These are phyloP conservation scores for Vanessa atalanta DNA, from an alignment of 1,140 invertebrate genomes.

Conservation along the genomic window DNA sequence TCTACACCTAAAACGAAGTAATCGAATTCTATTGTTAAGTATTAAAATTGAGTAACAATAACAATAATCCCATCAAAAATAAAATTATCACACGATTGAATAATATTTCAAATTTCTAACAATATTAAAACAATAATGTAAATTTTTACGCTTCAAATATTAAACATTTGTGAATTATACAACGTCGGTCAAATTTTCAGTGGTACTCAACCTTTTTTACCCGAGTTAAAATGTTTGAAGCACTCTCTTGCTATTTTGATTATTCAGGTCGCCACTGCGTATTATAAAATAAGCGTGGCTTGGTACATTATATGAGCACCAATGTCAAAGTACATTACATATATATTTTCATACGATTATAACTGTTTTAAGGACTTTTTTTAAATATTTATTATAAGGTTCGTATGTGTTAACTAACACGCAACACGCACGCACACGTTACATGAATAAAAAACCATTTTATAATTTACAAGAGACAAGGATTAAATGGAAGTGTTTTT, in stretches of 20 bases:
- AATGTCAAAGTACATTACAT: too few species aligned
- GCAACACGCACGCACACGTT: too few species aligned
- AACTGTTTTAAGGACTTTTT: not conserved
- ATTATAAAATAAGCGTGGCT: not conserved
- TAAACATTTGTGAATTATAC: conserved; percentile 1
- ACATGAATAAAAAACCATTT: too few species aligned
- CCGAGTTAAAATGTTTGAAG: not conserved
- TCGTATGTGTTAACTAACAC: not conserved
- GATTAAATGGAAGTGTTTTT: too few species aligned
- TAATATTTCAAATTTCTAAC: too few species aligned
- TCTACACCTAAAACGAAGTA: too few species aligned
- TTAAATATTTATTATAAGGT: not conserved
- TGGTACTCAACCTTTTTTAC: not conserved
- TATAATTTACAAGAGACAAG: too few species aligned
- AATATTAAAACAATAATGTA: not conserved
- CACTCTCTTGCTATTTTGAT: not conserved
- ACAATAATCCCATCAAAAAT: too few species aligned
- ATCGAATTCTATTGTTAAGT: too few species aligned
- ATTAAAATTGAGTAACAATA: too few species aligned
- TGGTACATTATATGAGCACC: too few species aligned
- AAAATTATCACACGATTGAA: too few species aligned
- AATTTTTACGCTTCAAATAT: not conserved
- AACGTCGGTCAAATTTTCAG: conserved; percentile 2
- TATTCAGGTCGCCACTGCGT: not conserved
- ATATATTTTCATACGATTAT: not conserved